Conservation (phyloP, 2,797 vertebrate species). For the Mallotus villosus region DNA sequence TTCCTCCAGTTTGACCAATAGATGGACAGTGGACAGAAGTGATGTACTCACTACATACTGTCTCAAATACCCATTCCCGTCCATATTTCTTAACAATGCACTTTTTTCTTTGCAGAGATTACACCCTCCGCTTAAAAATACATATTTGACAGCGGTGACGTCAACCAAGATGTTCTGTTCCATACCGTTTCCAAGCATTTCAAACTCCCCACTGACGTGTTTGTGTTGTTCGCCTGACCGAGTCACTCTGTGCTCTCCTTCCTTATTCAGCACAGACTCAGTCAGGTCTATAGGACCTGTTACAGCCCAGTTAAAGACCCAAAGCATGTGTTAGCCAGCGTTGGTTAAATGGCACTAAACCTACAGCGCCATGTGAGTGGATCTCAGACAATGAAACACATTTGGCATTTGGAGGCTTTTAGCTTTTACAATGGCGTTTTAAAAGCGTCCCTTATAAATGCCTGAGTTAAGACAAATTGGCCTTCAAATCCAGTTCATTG, state of each 20-base stretch:
- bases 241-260: not conserved
- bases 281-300: not conserved
- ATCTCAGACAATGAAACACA: conserved; percentile 21
- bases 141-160: no score
- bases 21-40: no score
- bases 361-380: not conserved
- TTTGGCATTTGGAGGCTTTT: conserved; percentile 31
- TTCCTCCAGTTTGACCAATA: no score
- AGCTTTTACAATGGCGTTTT: conserved; percentile 29
- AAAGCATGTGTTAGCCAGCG: not conserved
- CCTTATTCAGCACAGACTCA: not conserved
- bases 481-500: not conserved
- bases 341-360: conserved; percentile 24
- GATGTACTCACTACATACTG: no score
- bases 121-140: no score
- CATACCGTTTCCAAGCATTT: not conserved
- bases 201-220: not conserved
- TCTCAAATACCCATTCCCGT: no score
- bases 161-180: not conserved
- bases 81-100: no score
- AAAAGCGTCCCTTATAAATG: conserved; percentile 9
- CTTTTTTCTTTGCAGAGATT: no score
- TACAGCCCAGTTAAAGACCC: not conserved
- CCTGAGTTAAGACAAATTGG: conserved; percentile 23
- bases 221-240: not conserved